Evolutionary conservation across 2,113 vertebrate genomes (phyloP).

Genomic region (Phoxinus phoxinus): DNA sequence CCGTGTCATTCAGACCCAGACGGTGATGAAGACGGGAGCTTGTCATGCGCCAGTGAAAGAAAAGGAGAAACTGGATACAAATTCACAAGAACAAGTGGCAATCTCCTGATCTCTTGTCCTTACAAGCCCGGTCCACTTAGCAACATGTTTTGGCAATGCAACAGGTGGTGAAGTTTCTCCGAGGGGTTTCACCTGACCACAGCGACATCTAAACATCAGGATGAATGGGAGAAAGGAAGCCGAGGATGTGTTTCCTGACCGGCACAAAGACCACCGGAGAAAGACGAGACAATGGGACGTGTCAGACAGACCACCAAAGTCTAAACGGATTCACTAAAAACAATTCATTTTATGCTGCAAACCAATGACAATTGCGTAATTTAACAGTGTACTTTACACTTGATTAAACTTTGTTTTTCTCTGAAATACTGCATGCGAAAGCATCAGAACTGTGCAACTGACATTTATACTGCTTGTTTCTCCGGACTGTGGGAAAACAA

Average conservation of each 20-base stretch:
- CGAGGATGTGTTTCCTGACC: conserved; percentile 60
- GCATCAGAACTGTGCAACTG: background rate
- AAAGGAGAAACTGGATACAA: conserved; percentile 40
- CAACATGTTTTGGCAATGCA: conserved; percentile 68
- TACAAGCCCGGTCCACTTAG: conserved; percentile 70
- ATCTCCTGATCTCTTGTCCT: conserved; percentile 55
- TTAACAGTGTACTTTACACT: background rate
- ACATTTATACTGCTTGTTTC: background rate
- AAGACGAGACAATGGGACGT: conserved; percentile 64
- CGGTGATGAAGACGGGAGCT: background rate
- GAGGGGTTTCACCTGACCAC: conserved; percentile 63
- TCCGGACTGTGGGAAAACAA: background rate
- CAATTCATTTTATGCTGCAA: background rate
- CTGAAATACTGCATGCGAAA: background rate
- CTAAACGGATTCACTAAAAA: background rate
- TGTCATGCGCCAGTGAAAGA: conserved; percentile 32
- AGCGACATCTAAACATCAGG: conserved; percentile 56
- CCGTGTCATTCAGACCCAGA: background rate
- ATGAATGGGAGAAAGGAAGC: conserved; percentile 59
- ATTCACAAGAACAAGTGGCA: conserved; percentile 47
- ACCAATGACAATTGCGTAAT: background rate
- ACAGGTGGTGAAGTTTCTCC: conserved; percentile 62
- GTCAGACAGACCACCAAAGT: conserved; percentile 62
- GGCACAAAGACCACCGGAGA: conserved; percentile 60
- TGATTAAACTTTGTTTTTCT: background rate